phyloP scores from a whole-genome alignment of 2,113 vertebrate species.

The Thermophis baileyi region DNA sequence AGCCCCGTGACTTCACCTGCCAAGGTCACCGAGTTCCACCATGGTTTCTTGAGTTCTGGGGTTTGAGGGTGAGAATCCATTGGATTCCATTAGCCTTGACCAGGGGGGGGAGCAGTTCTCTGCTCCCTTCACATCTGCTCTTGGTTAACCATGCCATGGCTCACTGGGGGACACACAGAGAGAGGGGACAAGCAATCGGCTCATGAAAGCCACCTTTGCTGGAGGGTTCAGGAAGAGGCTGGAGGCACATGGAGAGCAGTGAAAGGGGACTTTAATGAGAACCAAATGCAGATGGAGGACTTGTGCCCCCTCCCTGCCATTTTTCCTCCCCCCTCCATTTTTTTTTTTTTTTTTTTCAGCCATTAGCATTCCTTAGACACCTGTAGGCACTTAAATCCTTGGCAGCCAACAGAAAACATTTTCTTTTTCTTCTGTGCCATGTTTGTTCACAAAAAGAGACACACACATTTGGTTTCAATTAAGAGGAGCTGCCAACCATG shows the following conservation, averaged over 20 bases:
- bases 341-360: slow-evolving; percentile 20
- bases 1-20: background rate
- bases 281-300: slow-evolving; percentile 57
- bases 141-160: slow-evolving; percentile 49
- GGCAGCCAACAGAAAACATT: slow-evolving; percentile 50
- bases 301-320: background rate
- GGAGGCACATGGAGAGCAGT: slow-evolving; percentile 27
- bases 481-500: slow-evolving; percentile 69
- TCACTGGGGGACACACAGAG: slow-evolving; percentile 28
- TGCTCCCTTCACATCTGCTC: slow-evolving; percentile 51
- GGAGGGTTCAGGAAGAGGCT: slow-evolving; percentile 31
- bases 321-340: slow-evolving; percentile 8
- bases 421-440: slow-evolving; percentile 65
- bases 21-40: background rate
- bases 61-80: background rate
- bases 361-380: slow-evolving; percentile 82
- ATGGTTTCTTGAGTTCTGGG: background rate
- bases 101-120: background rate
- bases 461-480: slow-evolving; percentile 85
- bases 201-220: slow-evolving; percentile 56
- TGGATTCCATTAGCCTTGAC: background rate
- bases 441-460: slow-evolving; percentile 76
- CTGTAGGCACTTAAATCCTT: slow-evolving; percentile 83
- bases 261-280: slow-evolving; percentile 58
- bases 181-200: slow-evolving; percentile 52